Percentiles rank a stretch among this genome's conserved stretches.
These are phyloP conservation scores for Eudorcas thomsonii DNA, from an alignment of 2,113 vertebrate species.

Conservation along the genomic window DNA sequence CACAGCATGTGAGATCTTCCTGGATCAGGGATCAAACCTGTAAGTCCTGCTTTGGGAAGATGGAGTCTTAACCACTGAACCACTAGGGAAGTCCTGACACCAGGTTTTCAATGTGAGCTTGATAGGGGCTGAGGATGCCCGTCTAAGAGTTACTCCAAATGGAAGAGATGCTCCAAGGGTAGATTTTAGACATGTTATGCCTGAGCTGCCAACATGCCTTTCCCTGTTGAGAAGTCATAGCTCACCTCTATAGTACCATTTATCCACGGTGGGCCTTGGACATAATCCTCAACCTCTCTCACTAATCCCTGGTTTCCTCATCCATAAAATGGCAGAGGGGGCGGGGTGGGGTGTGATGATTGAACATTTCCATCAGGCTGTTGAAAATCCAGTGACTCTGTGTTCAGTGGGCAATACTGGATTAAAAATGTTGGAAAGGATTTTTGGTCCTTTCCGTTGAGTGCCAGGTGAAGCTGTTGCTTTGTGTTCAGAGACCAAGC, in stretches of 20 bases:
- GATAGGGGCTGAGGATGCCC: no score
- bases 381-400: not conserved
- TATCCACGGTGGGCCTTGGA: not conserved
- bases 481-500: not conserved
- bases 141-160: not conserved
- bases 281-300: not conserved
- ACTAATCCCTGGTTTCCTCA: not conserved
- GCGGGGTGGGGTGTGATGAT: fast-evolving
- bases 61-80: not conserved
- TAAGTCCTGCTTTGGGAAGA: not conserved
- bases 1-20: not conserved
- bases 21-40: not conserved
- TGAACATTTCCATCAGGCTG: fast-evolving
- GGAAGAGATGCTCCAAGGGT: not conserved
- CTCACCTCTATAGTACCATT: not conserved
- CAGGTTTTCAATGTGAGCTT: not conserved
- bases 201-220: not conserved
- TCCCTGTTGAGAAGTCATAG: no score
- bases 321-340: not conserved
- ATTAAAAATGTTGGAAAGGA: not conserved
- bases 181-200: no score
- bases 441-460: not conserved
- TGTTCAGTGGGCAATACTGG: not conserved
- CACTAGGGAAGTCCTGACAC: not conserved
- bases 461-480: not conserved